Conservation (phyloP, 2,113 vertebrate genomes). For the Progne subis region DNA sequence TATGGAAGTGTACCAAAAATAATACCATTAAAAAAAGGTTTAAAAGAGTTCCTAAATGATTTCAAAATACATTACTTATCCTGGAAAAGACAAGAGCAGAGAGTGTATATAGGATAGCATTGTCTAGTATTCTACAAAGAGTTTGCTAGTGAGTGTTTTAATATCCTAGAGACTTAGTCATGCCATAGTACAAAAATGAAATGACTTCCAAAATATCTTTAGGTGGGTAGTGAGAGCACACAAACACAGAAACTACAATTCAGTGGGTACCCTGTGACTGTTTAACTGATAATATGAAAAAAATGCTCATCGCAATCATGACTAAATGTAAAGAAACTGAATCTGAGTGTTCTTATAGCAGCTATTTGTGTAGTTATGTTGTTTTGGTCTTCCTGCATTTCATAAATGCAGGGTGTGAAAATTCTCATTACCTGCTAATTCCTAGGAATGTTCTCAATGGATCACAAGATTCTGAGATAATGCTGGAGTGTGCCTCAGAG, state of each 20-base stretch:
- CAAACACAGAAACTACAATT: background rate
- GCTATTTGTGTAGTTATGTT: background rate
- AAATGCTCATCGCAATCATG: background rate
- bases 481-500: background rate
- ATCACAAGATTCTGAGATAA: background rate
- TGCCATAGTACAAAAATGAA: background rate
- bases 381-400: background rate
- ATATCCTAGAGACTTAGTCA: background rate
- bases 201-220: background rate
- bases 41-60: slow-evolving; percentile 30
- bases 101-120: background rate
- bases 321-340: background rate
- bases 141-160: background rate
- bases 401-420: background rate
- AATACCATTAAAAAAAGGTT: slow-evolving; percentile 34
- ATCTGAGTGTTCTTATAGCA: background rate
- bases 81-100: background rate
- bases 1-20: slow-evolving; percentile 38
- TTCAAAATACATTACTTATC: slow-evolving; percentile 21
- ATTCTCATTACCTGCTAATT: background rate
- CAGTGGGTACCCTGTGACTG: background rate
- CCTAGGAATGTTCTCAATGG: background rate
- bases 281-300: background rate
- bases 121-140: background rate
- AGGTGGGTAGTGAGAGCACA: background rate